Conservation (phyloP, 2,797 vertebrate species). For the Labroides dimidiatus region DNA sequence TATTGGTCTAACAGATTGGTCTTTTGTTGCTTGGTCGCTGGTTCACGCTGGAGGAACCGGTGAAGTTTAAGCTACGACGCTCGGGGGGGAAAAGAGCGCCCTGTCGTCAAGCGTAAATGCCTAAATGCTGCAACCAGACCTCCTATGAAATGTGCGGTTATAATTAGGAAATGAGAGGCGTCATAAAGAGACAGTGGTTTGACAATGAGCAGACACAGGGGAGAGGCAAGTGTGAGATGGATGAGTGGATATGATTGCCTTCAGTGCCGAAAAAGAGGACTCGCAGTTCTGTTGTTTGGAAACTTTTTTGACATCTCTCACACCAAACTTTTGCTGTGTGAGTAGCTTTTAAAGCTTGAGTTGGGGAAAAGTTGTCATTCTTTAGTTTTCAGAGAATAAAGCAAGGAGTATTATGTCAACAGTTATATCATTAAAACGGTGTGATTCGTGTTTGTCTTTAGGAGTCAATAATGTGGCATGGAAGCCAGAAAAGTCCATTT, state of each 20-base stretch:
- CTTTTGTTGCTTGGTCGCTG: conserved; percentile 78
- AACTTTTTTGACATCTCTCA: conserved; percentile 18
- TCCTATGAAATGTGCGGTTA: conserved; percentile 65
- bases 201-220: conserved; percentile 59
- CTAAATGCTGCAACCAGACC: conserved; percentile 59
- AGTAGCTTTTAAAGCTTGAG: not conserved
- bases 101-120: conserved; percentile 63
- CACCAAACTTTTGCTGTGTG: conserved; percentile 19
- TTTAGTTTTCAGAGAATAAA: not conserved
- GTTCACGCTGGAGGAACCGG: conserved; percentile 59
- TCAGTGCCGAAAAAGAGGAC: conserved; percentile 40
- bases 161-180: conserved; percentile 72
- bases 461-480: too few species aligned
- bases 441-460: too few species aligned
- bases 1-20: conserved; percentile 84
- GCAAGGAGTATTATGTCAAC: too few species aligned
- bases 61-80: conserved; percentile 65
- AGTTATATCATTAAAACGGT: too few species aligned
- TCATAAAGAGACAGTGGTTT: conserved; percentile 66
- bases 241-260: conserved; percentile 51
- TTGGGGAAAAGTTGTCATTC: not conserved
- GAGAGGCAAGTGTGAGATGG: conserved; percentile 47
- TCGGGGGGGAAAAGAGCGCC: conserved; percentile 59
- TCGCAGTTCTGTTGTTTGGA: conserved; percentile 14
- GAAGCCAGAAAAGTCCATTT: too few species aligned